phyloP scores from a whole-genome alignment of 2,113 vertebrate species.

The Boleophthalmus pectinirostris region DNA sequence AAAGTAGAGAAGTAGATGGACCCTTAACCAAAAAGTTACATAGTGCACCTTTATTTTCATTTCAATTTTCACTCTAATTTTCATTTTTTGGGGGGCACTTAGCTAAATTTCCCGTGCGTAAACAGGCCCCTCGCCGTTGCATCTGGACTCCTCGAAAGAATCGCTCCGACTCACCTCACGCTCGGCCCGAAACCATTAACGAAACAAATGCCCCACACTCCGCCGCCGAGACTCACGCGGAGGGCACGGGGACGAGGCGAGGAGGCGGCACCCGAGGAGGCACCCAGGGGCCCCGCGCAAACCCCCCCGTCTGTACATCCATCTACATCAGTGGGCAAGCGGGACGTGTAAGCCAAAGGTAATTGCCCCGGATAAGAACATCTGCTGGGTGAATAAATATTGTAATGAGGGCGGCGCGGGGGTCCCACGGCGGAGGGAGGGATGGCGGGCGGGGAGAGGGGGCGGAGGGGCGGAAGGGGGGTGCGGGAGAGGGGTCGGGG shows the following conservation, averaged over 20 bases:
- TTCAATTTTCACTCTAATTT: too few relatives aligned
- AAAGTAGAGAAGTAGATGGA: too few relatives aligned
- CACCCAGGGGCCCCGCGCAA: background rate
- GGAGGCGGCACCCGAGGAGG: background rate
- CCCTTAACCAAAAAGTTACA: too few relatives aligned
- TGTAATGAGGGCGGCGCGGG: slow-evolving; percentile 72
- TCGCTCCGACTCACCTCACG: background rate
- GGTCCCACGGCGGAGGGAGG: slow-evolving; percentile 63
- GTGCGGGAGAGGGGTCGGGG: slow-evolving; percentile 44
- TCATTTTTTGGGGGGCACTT: too few relatives aligned
- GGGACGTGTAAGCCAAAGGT: slow-evolving; percentile 78
- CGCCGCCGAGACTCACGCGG: background rate
- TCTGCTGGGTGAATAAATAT: slow-evolving; percentile 81
- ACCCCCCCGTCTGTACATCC: slow-evolving; percentile 68
- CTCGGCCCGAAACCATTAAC: background rate
- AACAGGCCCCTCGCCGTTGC: background rate
- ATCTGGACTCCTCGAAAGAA: background rate
- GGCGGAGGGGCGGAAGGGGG: slow-evolving; percentile 60
- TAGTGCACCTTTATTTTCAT: too few relatives aligned
- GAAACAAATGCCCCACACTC: background rate
- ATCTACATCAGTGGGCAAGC: slow-evolving; percentile 72
- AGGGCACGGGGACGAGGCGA: background rate
- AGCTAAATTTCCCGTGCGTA: too few relatives aligned
- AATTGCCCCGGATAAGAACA: slow-evolving; percentile 78
- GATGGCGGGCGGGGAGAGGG: slow-evolving; percentile 54